phyloP scores from a whole-genome alignment of 2,797 vertebrate species.

The Lutjanus campechanus region DNA sequence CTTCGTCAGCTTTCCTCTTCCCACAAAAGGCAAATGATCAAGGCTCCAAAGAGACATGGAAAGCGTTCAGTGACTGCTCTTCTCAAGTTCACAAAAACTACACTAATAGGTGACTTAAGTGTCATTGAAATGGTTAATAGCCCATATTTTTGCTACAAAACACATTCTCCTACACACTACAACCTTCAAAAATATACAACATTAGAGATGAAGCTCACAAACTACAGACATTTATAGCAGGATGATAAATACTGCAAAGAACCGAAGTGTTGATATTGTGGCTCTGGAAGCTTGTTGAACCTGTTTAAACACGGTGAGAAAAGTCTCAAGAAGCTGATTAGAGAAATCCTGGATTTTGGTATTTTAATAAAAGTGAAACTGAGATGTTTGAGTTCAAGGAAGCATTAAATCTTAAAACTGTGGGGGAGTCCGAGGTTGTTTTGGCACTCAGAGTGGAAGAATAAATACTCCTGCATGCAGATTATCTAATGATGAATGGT shows the following conservation, averaged over 20 bases:
- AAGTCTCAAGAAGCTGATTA: background rate
- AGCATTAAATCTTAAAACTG: slow-evolving; percentile 43
- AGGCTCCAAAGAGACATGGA: slow-evolving; percentile 51
- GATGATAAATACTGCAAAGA: slow-evolving; percentile 54
- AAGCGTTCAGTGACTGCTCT: slow-evolving; percentile 30
- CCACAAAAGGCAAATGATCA: slow-evolving; percentile 54
- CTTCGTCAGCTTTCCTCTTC: slow-evolving; percentile 36
- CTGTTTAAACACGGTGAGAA: slow-evolving; percentile 21
- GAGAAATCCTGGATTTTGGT: slow-evolving; percentile 42
- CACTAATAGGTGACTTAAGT: slow-evolving; percentile 55
- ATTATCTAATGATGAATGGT: slow-evolving; percentile 57
- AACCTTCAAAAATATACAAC: slow-evolving; percentile 58
- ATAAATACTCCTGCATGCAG: slow-evolving; percentile 72
- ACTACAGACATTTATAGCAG: slow-evolving; percentile 66
- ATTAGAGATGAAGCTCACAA: slow-evolving; percentile 59
- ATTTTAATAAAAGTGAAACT: slow-evolving; percentile 49
- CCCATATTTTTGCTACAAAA: slow-evolving; percentile 41
- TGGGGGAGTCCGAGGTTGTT: slow-evolving; percentile 49
- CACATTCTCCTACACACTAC: slow-evolving; percentile 52
- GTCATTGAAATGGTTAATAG: slow-evolving; percentile 43
- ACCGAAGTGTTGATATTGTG: slow-evolving; percentile 47
- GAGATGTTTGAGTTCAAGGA: slow-evolving; percentile 50
- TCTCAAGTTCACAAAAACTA: slow-evolving; percentile 53
- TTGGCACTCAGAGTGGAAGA: slow-evolving; percentile 57
- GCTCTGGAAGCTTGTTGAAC: slow-evolving; percentile 37